phyloP scores from a whole-genome alignment of 2,113 vertebrate species.

The Urocitellus parryii region DNA sequence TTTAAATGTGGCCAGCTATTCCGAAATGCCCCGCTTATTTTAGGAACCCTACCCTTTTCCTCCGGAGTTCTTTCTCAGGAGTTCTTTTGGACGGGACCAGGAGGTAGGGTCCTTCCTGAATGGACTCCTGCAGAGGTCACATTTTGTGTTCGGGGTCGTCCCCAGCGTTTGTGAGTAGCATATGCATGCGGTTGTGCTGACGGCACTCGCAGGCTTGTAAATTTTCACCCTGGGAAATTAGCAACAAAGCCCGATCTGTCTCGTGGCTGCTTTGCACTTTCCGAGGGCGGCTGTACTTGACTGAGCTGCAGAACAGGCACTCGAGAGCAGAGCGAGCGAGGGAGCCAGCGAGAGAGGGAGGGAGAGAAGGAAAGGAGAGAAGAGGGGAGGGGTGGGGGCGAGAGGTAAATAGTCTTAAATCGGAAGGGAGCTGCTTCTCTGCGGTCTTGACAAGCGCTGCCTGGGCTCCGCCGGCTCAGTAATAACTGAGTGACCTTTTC shows the following conservation, averaged over 20 bases:
- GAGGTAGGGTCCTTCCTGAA: slow-evolving; percentile 73
- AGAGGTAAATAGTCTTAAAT: slow-evolving; percentile 89
- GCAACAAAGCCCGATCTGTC: slow-evolving; percentile 89
- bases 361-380: neutral
- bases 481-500: slow-evolving; percentile 94
- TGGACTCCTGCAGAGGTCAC: slow-evolving; percentile 80
- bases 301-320: slow-evolving; percentile 85
- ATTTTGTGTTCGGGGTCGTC: slow-evolving; percentile 72
- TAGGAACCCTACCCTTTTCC: slow-evolving; percentile 51
- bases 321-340: slow-evolving; percentile 61
- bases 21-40: slow-evolving; percentile 59
- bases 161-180: slow-evolving; percentile 84
- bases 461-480: slow-evolving; percentile 87
- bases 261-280: slow-evolving; percentile 88
- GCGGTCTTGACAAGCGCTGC: slow-evolving; percentile 86
- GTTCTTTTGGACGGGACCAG: slow-evolving; percentile 72
- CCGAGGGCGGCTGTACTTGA: slow-evolving; percentile 87
- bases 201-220: slow-evolving; percentile 87
- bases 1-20: slow-evolving; percentile 46
- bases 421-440: slow-evolving; percentile 88
- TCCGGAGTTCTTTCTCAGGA: slow-evolving; percentile 53
- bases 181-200: slow-evolving; percentile 86
- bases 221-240: slow-evolving; percentile 91
- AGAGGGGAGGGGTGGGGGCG: slow-evolving; percentile 76
- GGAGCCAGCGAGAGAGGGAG: slow-evolving; percentile 62